Conservation (phyloP, 2,797 vertebrate species). For the Xiphorhynchus erythropygius region DNA sequence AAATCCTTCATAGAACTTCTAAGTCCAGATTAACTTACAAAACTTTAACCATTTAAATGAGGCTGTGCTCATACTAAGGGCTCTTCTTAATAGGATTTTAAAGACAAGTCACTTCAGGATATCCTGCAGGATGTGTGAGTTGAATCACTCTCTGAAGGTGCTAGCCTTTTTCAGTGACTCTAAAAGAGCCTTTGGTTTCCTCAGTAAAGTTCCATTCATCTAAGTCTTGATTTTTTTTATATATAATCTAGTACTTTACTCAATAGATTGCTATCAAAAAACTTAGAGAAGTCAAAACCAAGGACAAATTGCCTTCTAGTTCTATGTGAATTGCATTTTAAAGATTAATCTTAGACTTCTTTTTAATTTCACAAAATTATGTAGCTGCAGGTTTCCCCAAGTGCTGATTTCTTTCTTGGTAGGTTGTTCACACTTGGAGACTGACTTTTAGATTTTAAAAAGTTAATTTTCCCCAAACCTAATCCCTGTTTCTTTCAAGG, state of each 20-base stretch:
- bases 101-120: background rate
- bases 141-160: background rate
- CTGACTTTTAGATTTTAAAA: background rate
- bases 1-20: background rate
- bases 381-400: background rate
- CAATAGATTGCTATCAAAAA: background rate
- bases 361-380: background rate
- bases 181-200: background rate
- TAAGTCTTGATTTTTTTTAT: background rate
- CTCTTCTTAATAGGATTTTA: background rate
- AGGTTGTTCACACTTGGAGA: background rate
- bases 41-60: background rate
- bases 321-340: background rate
- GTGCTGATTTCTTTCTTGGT: background rate
- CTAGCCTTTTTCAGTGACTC: background rate
- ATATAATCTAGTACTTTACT: background rate
- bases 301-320: background rate
- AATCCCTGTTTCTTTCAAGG: background rate
- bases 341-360: background rate
- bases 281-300: background rate
- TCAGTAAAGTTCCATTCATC: background rate
- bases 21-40: background rate
- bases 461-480: background rate
- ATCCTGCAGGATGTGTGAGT: background rate
- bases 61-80: background rate